Evolutionary conservation across 35 echinoderm and acorn worm genomes (phyloP).

Genomic region (Apostichopus japonicus): DNA sequence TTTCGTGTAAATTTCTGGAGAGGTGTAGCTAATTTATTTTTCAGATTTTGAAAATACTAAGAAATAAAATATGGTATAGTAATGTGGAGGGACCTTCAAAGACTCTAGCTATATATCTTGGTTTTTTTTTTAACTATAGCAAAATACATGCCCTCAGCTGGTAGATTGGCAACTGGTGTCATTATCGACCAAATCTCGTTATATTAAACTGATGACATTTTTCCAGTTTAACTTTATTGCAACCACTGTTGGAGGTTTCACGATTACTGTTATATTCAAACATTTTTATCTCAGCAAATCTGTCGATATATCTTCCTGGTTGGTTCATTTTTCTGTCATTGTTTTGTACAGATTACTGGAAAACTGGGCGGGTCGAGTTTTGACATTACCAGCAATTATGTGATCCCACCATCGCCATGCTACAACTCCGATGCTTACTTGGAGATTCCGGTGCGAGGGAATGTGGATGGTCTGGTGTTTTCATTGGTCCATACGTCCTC

Average conservation of each 20-base stretch:
- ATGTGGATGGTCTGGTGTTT: conserved; percentile 9
- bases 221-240: too few species aligned
- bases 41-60: too few species aligned
- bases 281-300: not conserved
- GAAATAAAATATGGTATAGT: too few species aligned
- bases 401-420: not conserved
- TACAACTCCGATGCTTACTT: not conserved
- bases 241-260: too few species aligned
- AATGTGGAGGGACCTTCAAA: too few species aligned
- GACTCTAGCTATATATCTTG: too few species aligned
- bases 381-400: not conserved
- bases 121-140: too few species aligned
- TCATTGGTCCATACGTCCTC: not conserved
- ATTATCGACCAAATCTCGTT: too few species aligned
- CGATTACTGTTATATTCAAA: not conserved
- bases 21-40: too few species aligned
- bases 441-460: not conserved
- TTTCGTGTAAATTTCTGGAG: not conserved
- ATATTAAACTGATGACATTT: too few species aligned
- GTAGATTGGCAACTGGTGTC: too few species aligned
- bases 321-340: not conserved
- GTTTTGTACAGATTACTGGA: not conserved
- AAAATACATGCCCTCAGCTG: too few species aligned
- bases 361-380: not conserved
- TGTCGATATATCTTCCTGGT: not conserved